These are phyloP conservation scores for Lomographa bimaculata DNA, from an alignment of 2,888 invertebrate species.

Conservation along the genomic window DNA sequence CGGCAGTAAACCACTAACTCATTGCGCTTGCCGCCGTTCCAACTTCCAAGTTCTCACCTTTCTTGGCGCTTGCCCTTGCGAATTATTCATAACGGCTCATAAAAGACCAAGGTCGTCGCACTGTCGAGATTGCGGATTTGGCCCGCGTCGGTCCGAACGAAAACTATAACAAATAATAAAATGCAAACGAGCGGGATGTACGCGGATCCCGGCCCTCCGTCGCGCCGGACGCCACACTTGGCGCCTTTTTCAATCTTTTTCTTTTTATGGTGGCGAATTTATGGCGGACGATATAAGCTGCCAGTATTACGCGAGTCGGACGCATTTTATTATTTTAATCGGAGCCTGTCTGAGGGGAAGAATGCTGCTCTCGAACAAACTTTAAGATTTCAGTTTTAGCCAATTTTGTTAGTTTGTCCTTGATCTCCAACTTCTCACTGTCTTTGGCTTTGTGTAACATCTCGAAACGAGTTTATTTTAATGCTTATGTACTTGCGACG, in stretches of 20 bases:
- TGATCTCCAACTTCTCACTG: slow-evolving; percentile 5
- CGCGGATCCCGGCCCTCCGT: slow-evolving; percentile 56
- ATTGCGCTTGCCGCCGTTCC: slow-evolving; percentile 16
- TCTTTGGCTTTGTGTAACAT: slow-evolving; percentile 16
- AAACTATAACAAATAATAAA: slow-evolving; percentile 48
- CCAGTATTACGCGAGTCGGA: slow-evolving; percentile 51
- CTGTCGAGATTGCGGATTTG: slow-evolving; percentile 73
- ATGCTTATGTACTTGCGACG: too few relatives aligned
- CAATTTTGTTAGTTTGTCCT: slow-evolving; percentile 17
- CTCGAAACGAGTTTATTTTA: slow-evolving; percentile 14
- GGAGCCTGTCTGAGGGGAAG: slow-evolving; percentile 17
- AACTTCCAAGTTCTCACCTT: slow-evolving; percentile 34
- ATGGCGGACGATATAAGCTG: slow-evolving; percentile 47
- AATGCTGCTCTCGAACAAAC: slow-evolving; percentile 22
- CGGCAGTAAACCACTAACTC: slow-evolving; percentile 20
- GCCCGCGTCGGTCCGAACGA: slow-evolving; percentile 30
- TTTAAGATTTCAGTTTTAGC: slow-evolving; percentile 15
- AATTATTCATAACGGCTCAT: slow-evolving; percentile 63
- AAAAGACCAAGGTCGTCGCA: slow-evolving; percentile 75
- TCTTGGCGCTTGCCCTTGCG: slow-evolving; percentile 53
- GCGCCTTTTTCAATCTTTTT: slow-evolving; percentile 42
- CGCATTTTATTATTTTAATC: slow-evolving; percentile 31
- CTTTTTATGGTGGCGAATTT: slow-evolving; percentile 42
- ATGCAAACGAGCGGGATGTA: slow-evolving; percentile 67
- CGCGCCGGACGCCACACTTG: slow-evolving; percentile 29